phyloP scores from a whole-genome alignment of 2,888 invertebrate genomes.

The Graphium colonna region DNA sequence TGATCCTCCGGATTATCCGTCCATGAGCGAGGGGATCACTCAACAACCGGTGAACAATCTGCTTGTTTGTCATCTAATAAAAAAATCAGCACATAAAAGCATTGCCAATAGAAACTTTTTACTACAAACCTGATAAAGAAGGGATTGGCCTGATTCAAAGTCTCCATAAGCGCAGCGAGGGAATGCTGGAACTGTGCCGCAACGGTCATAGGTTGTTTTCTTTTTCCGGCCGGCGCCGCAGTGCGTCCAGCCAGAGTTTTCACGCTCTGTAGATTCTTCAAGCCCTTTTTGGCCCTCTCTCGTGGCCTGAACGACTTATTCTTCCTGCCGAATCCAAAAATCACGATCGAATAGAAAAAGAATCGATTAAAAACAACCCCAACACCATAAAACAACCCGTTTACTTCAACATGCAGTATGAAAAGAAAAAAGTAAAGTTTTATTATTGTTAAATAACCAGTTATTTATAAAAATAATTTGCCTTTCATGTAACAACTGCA shows the following conservation, averaged over 20 bases:
- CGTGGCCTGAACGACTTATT: conserved; percentile 95
- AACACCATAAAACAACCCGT: not conserved
- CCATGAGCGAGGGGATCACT: no score
- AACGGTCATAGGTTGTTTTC: conserved; percentile 95
- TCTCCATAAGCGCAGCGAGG: conserved; percentile 94
- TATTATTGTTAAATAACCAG: not conserved
- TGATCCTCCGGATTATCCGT: no score
- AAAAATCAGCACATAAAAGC: not conserved
- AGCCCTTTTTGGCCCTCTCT: conserved; percentile 90
- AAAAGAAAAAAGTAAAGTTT: not conserved
- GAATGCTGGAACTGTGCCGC: conserved; percentile 97
- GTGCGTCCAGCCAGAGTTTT: conserved; percentile 93
- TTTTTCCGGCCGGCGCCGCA: conserved; percentile 81
- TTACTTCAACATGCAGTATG: conserved; percentile 11
- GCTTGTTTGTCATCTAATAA: no score
- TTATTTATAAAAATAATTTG: not conserved
- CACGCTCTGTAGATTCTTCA: conserved; percentile 94
- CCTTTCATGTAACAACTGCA: not conserved
- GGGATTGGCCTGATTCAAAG: conserved; percentile 88
- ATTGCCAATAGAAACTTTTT: conserved; percentile 12
- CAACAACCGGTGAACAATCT: no score
- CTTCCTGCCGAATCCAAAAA: conserved; percentile 82
- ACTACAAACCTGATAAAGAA: conserved; percentile 81
- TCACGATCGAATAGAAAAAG: conserved; percentile 4
- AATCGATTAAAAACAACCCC: conserved; percentile 2